These are phyloP conservation scores for Charaxes varanes DNA, from an alignment of 1,140 invertebrate species.

Conservation along the genomic window DNA sequence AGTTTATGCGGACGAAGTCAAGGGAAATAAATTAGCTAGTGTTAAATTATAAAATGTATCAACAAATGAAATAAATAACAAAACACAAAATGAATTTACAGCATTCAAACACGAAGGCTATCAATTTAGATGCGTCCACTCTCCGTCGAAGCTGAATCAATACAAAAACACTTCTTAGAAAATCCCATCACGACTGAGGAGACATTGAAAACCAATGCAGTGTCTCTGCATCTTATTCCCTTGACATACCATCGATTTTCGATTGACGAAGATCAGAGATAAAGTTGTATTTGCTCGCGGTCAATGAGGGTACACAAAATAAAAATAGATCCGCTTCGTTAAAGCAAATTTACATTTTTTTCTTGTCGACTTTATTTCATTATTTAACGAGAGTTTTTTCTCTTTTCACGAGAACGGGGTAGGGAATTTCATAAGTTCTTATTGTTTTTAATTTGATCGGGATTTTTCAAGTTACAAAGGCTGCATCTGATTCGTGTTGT, in stretches of 20 bases:
- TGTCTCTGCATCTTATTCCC: constrained; percentile 3
- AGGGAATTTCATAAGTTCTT: constrained; percentile 18
- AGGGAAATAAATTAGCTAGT: too few species aligned
- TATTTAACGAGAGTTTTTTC: constrained; percentile 22
- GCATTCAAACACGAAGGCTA: constrained; percentile 21
- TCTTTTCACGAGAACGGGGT: constrained; percentile 6
- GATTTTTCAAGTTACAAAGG: constrained; percentile 13
- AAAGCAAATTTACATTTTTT: constrained; percentile 55
- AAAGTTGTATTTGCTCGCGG: constrained; percentile 22
- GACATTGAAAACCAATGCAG: constrained; percentile 3
- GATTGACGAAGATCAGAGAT: too few species aligned
- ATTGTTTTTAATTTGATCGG: constrained; percentile 30
- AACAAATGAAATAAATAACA: neutral
- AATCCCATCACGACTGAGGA: constrained; percentile 12
- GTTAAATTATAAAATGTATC: constrained; percentile 1
- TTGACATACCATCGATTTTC: constrained; percentile 17
- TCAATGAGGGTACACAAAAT: constrained; percentile 37
- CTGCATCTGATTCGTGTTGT: too few species aligned
- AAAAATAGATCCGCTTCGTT: constrained; percentile 51
- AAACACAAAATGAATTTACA: constrained; percentile 5
- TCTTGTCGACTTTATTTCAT: constrained; percentile 38
- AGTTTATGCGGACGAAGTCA: too few species aligned
- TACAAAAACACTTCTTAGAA: constrained; percentile 21
- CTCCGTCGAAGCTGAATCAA: constrained; percentile 17
- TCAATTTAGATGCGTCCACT: constrained; percentile 28